Evolutionary conservation across 2,113 vertebrate genomes (phyloP).

Genomic region (Gopherus flavomarginatus): DNA sequence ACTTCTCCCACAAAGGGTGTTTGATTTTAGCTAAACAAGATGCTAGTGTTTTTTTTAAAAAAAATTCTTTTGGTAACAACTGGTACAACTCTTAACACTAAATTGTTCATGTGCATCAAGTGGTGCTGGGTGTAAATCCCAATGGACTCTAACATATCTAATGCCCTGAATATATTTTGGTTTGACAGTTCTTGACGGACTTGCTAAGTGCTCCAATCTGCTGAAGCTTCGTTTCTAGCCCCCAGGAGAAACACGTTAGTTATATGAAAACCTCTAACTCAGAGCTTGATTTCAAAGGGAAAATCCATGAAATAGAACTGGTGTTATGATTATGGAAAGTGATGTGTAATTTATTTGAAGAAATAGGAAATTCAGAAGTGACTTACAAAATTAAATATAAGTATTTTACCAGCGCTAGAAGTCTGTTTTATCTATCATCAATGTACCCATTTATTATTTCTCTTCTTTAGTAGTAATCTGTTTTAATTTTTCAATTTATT

Average conservation of each 20-base stretch:
- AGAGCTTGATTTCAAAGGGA: conserved; percentile 36
- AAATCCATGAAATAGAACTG: neutral
- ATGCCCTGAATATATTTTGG: conserved; percentile 17
- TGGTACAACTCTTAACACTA: neutral
- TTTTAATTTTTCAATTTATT: neutral
- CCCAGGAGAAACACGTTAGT: neutral
- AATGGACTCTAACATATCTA: neutral
- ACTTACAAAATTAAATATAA: neutral
- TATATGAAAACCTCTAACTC: neutral
- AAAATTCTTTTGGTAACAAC: neutral
- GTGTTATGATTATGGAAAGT: neutral
- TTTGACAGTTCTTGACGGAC: conserved; percentile 36
- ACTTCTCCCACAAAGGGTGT: neutral
- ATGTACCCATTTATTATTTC: neutral
- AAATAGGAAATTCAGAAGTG: neutral
- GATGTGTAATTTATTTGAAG: neutral
- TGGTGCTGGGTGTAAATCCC: conserved; percentile 14
- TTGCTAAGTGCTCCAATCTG: conserved; percentile 27
- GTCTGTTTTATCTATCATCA: neutral
- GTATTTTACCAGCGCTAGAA: neutral
- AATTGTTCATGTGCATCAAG: neutral
- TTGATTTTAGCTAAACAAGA: neutral
- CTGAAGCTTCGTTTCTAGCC: conserved; percentile 36
- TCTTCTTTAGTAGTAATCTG: neutral
- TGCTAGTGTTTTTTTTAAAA: neutral